Evolutionary conservation across 2,888 invertebrate genomes (phyloP).

Genomic region (Choreutis nemorana): DNA sequence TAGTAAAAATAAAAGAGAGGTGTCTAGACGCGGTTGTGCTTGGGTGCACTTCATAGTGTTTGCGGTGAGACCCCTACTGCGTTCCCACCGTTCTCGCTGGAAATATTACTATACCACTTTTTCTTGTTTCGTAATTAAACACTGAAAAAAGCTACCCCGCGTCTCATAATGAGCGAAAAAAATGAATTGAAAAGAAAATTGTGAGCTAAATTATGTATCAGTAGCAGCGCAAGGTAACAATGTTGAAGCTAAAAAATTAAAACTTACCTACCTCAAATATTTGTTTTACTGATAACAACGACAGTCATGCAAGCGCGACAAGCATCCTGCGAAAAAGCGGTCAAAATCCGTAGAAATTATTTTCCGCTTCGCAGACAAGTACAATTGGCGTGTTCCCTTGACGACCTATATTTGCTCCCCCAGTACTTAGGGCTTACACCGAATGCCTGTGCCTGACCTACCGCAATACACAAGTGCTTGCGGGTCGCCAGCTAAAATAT

Average conservation of each 20-base stretch:
- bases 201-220: too few relatives aligned
- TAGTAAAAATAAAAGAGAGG: constrained; percentile 26
- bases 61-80: constrained; percentile 48
- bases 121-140: constrained; percentile 30
- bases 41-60: constrained; percentile 29
- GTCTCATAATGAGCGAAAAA: too few relatives aligned
- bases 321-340: constrained; percentile 22
- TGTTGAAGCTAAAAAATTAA: not conserved
- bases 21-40: constrained; percentile 59
- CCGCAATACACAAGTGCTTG: constrained; percentile 42
- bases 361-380: constrained; percentile 28
- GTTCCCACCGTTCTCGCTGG: constrained; percentile 58
- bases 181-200: too few relatives aligned
- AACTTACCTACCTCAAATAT: constrained; percentile 44
- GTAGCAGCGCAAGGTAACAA: too few relatives aligned
- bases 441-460: constrained; percentile 54
- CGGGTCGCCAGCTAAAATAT: constrained; percentile 40
- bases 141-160: too few relatives aligned
- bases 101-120: too few relatives aligned
- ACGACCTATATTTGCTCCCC: constrained; percentile 57
- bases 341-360: constrained; percentile 23
- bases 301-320: too few relatives aligned
- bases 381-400: constrained; percentile 28
- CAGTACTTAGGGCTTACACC: constrained; percentile 50
- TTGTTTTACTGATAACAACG: not conserved